These are phyloP conservation scores for Hymenochirus boettgeri DNA, from an alignment of 2,113 vertebrate genomes.

Conservation along the genomic window DNA sequence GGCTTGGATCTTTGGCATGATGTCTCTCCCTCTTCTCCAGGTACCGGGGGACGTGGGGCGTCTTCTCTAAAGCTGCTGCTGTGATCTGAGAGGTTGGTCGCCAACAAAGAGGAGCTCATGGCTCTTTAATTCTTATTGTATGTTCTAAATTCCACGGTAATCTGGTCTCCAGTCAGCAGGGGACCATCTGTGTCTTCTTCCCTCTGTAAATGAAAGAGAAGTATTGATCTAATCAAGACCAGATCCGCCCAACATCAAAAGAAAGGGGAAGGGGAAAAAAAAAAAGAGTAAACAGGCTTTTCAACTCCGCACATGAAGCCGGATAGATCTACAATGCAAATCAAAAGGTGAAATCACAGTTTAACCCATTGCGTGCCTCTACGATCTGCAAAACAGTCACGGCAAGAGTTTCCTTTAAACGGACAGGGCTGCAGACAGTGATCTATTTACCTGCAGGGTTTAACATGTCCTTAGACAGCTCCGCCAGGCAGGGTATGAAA, in stretches of 20 bases:
- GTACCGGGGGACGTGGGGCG: slow-evolving; percentile 92
- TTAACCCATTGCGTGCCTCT: not conserved
- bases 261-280: slow-evolving; percentile 13
- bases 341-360: slow-evolving; percentile 18
- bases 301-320: slow-evolving; percentile 64
- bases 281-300: slow-evolving; percentile 76
- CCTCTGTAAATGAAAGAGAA: slow-evolving; percentile 75
- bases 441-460: too few species aligned
- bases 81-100: slow-evolving; percentile 77
- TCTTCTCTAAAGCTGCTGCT: slow-evolving; percentile 94
- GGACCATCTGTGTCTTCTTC: slow-evolving; percentile 82
- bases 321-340: slow-evolving; percentile 56
- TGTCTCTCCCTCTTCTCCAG: slow-evolving; percentile 91
- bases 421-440: too few species aligned
- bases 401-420: too few species aligned
- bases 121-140: slow-evolving; percentile 59
- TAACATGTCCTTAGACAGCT: too few species aligned
- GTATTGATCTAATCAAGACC: slow-evolving; percentile 97
- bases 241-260: slow-evolving; percentile 92
- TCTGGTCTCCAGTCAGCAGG: slow-evolving; percentile 79
- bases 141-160: slow-evolving; percentile 65
- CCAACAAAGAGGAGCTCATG: slow-evolving; percentile 81
- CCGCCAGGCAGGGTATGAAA: too few species aligned
- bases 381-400: too few species aligned
- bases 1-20: slow-evolving; percentile 69